These are phyloP conservation scores for Chelonia mydas DNA, from an alignment of 2,797 vertebrate genomes.

Conservation along the genomic window DNA sequence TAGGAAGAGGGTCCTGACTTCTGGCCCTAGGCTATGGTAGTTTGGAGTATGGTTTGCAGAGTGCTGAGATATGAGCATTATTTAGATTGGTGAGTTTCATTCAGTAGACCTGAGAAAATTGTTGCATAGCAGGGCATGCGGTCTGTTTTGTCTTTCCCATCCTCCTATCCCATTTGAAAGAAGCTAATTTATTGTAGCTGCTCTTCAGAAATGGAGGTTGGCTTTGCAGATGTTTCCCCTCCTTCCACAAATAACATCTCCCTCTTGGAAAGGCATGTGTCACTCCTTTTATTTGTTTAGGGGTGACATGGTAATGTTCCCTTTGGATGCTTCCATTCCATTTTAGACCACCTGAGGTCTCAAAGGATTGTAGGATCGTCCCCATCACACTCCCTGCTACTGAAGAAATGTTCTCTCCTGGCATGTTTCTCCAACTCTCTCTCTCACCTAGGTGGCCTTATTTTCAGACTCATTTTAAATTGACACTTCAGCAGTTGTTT, in stretches of 20 bases:
- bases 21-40: background rate
- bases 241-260: background rate
- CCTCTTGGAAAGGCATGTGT: background rate
- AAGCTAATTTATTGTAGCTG: fast-evolving
- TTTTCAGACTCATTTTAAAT: constrained; percentile 29
- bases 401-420: background rate
- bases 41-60: background rate
- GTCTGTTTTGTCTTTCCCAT: background rate
- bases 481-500: background rate
- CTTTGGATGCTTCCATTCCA: background rate
- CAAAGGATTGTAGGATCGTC: background rate
- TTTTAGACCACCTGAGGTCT: background rate
- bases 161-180: background rate
- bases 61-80: background rate
- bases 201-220: background rate
- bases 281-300: background rate
- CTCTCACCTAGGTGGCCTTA: background rate
- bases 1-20: background rate
- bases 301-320: background rate
- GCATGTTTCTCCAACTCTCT: background rate
- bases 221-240: background rate
- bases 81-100: background rate
- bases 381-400: background rate
- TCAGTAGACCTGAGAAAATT: background rate
- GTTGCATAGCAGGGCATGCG: background rate